These are phyloP conservation scores for Amblyornis subalaris DNA, from an alignment of 2,113 vertebrate species.

Conservation along the genomic window DNA sequence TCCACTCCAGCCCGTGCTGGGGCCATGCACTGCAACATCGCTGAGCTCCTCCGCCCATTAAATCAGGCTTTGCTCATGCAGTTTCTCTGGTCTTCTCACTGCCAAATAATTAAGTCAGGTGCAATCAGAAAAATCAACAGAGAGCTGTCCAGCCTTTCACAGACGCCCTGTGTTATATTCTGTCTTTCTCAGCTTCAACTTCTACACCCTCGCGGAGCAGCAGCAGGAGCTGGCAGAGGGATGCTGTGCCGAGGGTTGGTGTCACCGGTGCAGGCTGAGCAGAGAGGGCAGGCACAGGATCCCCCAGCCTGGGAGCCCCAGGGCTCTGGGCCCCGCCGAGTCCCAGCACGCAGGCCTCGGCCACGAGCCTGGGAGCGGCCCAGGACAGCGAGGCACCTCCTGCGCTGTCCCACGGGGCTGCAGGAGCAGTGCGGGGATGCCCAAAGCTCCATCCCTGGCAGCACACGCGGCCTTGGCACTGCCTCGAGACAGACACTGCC, in stretches of 20 bases:
- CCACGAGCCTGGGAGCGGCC: rapidly evolving
- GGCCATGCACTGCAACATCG: rapidly evolving
- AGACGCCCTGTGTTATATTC: background rate
- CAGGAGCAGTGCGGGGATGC: rapidly evolving
- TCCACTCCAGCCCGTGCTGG: background rate
- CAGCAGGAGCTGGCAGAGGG: background rate
- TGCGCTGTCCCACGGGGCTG: background rate
- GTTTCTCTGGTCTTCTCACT: background rate
- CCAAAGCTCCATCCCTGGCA: background rate
- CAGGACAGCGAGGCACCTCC: rapidly evolving
- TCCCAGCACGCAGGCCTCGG: rapidly evolving
- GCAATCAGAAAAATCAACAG: background rate
- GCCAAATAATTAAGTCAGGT: background rate
- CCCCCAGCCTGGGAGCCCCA: background rate
- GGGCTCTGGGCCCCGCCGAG: rapidly evolving
- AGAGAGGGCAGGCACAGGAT: background rate
- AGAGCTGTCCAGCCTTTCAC: background rate
- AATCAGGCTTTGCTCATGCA: background rate
- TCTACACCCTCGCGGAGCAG: rapidly evolving
- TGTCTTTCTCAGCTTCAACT: background rate
- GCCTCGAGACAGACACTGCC: rapidly evolving
- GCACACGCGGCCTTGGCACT: rapidly evolving
- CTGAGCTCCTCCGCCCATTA: background rate
- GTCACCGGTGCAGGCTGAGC: background rate
- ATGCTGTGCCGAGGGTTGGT: rapidly evolving